Evolutionary conservation across 2,888 invertebrate species (phyloP), one percentile per base, ranked within the genome.

Genomic region (Capitulum mitella): DNA sequence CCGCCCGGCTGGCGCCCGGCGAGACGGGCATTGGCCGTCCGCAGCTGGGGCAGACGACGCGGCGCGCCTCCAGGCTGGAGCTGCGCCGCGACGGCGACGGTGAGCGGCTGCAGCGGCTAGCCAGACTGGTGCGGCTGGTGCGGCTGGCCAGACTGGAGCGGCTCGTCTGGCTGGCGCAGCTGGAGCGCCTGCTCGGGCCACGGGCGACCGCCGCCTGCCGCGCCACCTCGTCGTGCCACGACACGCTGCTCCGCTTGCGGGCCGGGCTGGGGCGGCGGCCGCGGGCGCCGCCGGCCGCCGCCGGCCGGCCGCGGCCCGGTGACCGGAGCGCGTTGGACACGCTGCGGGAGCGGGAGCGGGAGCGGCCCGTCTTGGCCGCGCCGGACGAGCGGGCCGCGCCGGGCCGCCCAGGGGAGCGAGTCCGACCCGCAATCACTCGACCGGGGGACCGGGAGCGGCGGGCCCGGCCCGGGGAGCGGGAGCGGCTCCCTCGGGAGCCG

Each of bases 141-240:
- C 61, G 51, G 34, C 46, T 8, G 43, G 70, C 34, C 14, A 32
- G 8, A 12, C 19, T 22, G 19, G n/a, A 32, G 32, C 29, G 40
- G 34, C 51, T n/a, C n/a, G 26, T 32, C 51, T 10, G 29, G 46
- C 61, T n/a, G 34, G 26, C 46, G 46, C 61, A 37, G 34, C 46
- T 8, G 43, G 70, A 34, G 8, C 48, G 8, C 5, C 19, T 22
- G 19, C 26, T 22, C 22, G 19, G 40, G 34, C 51, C 26, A n/a
- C n/a, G 12, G n/a, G 70, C 61, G 48, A 34, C 19, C 32, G 64
- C 46, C 46, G 26, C 46, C 48, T 51, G 51, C 51, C 48, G 51
- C 26, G n/a, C 43, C 58, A 54, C 58, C 74, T 70, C 64, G 75
- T 74, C 70, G 37, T 46, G 77, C 77, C 75, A 77, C 19, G 75